Base-by-base conservation (phyloP, 2,797 vertebrate species). In the Rhadinocentrus ornatus region DNA sequence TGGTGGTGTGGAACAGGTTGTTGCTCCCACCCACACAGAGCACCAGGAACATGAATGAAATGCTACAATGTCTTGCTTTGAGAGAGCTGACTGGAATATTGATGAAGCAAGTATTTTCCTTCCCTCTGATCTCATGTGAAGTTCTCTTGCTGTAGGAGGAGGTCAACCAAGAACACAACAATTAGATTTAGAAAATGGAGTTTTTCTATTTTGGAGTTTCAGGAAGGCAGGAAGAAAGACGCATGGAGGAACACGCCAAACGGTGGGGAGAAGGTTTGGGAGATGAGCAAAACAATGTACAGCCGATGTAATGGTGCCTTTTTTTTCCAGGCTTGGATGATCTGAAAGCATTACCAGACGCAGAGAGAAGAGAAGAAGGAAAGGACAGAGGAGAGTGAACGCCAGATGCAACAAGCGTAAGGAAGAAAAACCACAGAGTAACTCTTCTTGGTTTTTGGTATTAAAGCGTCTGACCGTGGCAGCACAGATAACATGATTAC, bases 301-400 rank as follows among this genome's bases (percentile, higher is more conserved):
- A 66, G 80, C 81, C 83, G 75, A 68, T 18, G 6, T 78, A 78
- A 80, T 71, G 73, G 75, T 73, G 66, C 64, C 66, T 66, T 66
- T 63, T 66, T 63, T 69, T 72, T 77, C 78, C 61, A 62, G 69
- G 46, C 55, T 66, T 53, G 77, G 76, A 68, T 5, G 69, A 82
- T 44, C 71, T 86, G 56, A 88, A 90, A 91, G 77, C 82, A 53
- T 88, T 88, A 81, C 84, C 89, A 89, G 87, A 90, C 87, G 83
- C 76, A 80, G 55, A 53, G 55, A 53, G 72, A 78, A 10, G 26
- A 54, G 41, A 48, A 18, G 0, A 27, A 70, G 35, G 39, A 34
- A n/a, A 26, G 60, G 63, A 35, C 35, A 24, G 66, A 72, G 64
- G 64, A 58, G 58, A 58, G 52, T 64, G 34, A 53, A 52, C 56